Percentiles rank a stretch among this genome's conserved stretches.
These are phyloP conservation scores for Hylaeus anthracinus DNA, from an alignment of 1,140 invertebrate species.

Conservation along the genomic window DNA sequence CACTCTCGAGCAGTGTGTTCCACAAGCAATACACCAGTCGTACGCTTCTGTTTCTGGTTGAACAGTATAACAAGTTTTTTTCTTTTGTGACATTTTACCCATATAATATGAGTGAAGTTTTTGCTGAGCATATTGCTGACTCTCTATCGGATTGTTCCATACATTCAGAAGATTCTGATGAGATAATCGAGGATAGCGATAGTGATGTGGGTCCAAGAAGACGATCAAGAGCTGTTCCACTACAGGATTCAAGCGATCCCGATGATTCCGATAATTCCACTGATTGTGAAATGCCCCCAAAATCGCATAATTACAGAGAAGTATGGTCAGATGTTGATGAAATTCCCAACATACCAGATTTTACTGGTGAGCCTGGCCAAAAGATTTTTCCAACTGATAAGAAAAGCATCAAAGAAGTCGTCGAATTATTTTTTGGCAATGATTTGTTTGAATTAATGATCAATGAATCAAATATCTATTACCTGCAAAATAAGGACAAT, in stretches of 20 bases:
- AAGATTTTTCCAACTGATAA: conserved; percentile 24
- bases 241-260: conserved; percentile 30
- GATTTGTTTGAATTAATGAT: conserved; percentile 41
- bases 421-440: conserved; percentile 45
- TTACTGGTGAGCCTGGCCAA: conserved; percentile 27
- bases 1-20: too few relatives aligned
- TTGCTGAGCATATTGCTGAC: background rate
- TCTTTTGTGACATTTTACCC: too few relatives aligned
- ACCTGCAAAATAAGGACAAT: conserved; percentile 37
- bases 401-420: conserved; percentile 40
- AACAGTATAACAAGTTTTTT: too few relatives aligned
- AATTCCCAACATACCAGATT: conserved; percentile 36
- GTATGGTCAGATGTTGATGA: conserved; percentile 36
- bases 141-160: background rate
- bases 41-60: too few relatives aligned
- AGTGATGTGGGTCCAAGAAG: conserved; percentile 13
- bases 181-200: conserved; percentile 11
- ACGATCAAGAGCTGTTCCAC: conserved; percentile 17
- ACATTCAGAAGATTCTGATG: background rate
- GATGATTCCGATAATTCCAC: background rate
- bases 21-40: too few relatives aligned
- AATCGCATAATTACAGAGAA: conserved; percentile 29
- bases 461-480: conserved; percentile 41
- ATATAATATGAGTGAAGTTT: too few relatives aligned
- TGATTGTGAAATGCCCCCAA: conserved; percentile 28